phyloP scores from a whole-genome alignment of 2,888 invertebrate genomes.

The Lamproptera curius region DNA sequence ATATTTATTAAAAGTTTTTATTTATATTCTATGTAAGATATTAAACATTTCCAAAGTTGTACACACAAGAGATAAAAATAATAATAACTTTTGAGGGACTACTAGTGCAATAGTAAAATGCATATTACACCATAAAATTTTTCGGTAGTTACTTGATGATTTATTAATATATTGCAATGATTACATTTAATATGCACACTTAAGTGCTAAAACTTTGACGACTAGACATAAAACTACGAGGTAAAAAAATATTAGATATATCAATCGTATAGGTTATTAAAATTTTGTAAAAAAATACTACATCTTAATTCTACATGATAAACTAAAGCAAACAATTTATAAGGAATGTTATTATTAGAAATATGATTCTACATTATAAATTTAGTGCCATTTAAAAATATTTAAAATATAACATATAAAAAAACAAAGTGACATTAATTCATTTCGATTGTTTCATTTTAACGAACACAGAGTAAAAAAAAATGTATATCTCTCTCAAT shows the following conservation, averaged over 20 bases:
- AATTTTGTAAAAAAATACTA: slow-evolving; percentile 13
- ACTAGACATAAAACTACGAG: slow-evolving; percentile 14
- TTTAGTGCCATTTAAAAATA: slow-evolving; percentile 2
- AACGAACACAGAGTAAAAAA: too few species aligned
- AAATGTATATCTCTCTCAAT: too few species aligned
- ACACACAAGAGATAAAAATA: neutral
- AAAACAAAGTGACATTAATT: too few species aligned
- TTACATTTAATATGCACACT: neutral
- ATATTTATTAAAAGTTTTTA: slow-evolving; percentile 12
- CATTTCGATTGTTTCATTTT: too few species aligned
- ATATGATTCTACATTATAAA: neutral
- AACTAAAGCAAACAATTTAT: neutral
- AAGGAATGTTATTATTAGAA: slow-evolving; percentile 12
- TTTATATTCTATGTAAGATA: slow-evolving; percentile 6
- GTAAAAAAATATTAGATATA: slow-evolving; percentile 12
- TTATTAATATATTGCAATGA: too few species aligned
- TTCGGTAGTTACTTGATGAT: too few species aligned
- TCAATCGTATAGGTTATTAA: slow-evolving; percentile 1
- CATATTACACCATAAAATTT: neutral
- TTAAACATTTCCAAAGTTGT: slow-evolving; percentile 7
- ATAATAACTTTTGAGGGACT: neutral
- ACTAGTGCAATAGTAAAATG: neutral
- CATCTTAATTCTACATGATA: neutral
- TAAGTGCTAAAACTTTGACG: slow-evolving; percentile 4
- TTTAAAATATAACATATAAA: too few species aligned